Conservation (phyloP, 2,888 invertebrate genomes). For the Drosophila emarginata region DNA sequence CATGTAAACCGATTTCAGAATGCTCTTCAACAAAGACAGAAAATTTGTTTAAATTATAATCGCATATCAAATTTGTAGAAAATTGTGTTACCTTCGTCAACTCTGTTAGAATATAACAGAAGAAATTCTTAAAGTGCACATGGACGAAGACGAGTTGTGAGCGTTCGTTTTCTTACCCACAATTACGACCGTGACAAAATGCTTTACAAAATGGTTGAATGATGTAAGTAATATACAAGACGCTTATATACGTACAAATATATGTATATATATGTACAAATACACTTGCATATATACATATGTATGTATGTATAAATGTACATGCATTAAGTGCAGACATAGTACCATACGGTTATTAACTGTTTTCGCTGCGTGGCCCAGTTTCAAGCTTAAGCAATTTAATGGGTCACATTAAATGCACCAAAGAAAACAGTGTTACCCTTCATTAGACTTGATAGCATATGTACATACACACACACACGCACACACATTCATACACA, state of each 20-base stretch:
- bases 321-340: neutral
- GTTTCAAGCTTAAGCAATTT: slow-evolving; percentile 8
- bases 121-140: too few species aligned
- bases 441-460: neutral
- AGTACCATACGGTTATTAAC: slow-evolving; percentile 1
- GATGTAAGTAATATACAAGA: too few species aligned
- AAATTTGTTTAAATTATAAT: neutral
- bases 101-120: too few species aligned
- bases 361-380: slow-evolving; percentile 7
- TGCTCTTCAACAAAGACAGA: neutral
- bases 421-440: neutral
- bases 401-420: slow-evolving; percentile 2
- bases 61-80: neutral
- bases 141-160: too few species aligned
- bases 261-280: neutral
- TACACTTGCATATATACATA: neutral
- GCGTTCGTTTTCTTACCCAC: too few species aligned
- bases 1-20: neutral
- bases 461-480: neutral
- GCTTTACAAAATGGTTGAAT: too few species aligned
- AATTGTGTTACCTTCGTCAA: neutral
- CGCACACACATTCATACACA: neutral
- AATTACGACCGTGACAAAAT: too few species aligned
- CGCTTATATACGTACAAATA: too few species aligned
- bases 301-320: slow-evolving; percentile 1